Percentiles rank a stretch among this genome's conserved stretches.
Evolutionary conservation across 2,888 invertebrate genomes (phyloP).

Genomic region (Lycocerus yunnanus): DNA sequence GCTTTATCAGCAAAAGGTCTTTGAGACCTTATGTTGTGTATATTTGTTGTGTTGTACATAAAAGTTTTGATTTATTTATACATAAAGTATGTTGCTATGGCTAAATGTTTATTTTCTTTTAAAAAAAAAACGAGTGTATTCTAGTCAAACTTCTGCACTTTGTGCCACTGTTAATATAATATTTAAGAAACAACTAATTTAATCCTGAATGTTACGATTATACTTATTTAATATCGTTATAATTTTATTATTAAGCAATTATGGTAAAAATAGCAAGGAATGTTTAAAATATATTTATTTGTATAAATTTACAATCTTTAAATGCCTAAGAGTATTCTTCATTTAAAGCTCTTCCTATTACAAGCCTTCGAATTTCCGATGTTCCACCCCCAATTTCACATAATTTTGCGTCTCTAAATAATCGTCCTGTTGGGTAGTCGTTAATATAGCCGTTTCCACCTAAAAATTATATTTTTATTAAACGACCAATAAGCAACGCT

Average conservation of each 20-base stretch:
- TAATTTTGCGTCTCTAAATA: conserved; percentile 93
- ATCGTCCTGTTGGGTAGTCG: conserved; percentile 92
- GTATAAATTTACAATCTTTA: neutral
- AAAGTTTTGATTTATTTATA: conserved; percentile 29
- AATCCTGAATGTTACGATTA: neutral
- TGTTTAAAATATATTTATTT: neutral
- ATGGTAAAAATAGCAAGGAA: neutral
- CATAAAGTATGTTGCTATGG: conserved; percentile 38
- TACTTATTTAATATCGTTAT: neutral
- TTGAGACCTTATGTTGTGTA: neutral
- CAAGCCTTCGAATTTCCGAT: conserved; percentile 89
- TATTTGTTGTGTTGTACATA: neutral
- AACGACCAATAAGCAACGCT: too few species aligned
- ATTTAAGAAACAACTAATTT: neutral
- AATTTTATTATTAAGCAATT: neutral
- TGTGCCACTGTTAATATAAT: conserved; percentile 10
- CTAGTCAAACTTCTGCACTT: conserved; percentile 46
- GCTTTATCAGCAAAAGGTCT: neutral
- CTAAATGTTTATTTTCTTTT: conserved; percentile 30
- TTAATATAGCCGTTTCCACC: conserved; percentile 99
- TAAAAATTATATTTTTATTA: too few species aligned
- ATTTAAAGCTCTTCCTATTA: conserved; percentile 89
- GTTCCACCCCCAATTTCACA: conserved; percentile 99
- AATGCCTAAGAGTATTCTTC: conserved; percentile 68
- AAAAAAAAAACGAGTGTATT: conserved; percentile 49